A percentile compares a stretch with the other conserved stretches of the same genome.
phyloP scores from a whole-genome alignment of 2,888 invertebrate species.

The Stenurella melanura region DNA sequence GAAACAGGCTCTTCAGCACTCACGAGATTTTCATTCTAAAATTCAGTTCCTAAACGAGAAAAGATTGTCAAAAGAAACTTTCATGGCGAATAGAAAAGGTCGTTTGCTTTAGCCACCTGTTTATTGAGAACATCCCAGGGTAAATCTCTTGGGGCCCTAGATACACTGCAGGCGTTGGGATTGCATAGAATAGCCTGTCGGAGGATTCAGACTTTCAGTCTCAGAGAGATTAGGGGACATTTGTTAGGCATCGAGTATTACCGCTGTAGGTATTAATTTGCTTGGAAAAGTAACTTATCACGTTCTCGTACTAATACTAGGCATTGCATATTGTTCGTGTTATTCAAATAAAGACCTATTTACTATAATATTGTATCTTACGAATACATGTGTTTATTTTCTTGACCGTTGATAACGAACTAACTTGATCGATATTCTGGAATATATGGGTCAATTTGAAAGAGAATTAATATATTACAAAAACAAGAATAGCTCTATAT shows the following conservation, averaged over 20 bases:
- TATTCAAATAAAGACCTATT: no score
- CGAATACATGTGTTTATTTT: no score
- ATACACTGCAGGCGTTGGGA: constrained; percentile 7
- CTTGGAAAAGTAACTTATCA: not conserved
- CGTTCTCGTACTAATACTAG: no score
- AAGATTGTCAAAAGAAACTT: constrained; percentile 39
- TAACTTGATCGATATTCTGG: no score
- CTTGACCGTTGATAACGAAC: no score
- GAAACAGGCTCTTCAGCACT: constrained; percentile 15
- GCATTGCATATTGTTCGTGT: no score
- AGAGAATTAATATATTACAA: no score
- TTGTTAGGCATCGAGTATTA: not conserved
- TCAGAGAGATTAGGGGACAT: not conserved
- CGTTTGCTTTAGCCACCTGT: constrained; percentile 47
- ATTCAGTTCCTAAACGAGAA: constrained; percentile 16
- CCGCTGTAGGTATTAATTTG: not conserved
- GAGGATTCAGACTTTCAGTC: not conserved
- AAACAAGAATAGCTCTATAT: no score
- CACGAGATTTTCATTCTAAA: constrained; percentile 7
- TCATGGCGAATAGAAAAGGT: constrained; percentile 36
- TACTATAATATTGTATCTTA: no score
- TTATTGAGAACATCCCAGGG: constrained; percentile 35
- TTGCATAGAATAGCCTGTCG: not conserved
- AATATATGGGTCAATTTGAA: no score
- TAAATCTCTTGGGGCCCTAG: constrained; percentile 32